Conservation (phyloP, 92 coral and sea anemone genomes). For the Porites cylindrica region DNA sequence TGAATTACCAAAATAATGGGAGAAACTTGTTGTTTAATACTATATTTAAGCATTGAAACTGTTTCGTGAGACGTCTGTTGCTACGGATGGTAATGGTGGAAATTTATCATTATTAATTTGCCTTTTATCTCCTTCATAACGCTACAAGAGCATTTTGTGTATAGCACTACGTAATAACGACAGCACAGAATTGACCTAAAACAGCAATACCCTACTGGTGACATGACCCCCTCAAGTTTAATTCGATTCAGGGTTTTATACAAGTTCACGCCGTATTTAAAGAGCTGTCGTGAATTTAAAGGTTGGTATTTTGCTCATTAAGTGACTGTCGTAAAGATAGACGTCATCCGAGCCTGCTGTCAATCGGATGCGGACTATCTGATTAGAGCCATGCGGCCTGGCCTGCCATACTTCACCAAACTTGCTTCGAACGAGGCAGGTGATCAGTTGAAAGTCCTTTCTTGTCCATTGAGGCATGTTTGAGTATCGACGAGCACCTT, state of each 20-base stretch:
- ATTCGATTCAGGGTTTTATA: not conserved
- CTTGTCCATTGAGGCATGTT: conserved; percentile 29
- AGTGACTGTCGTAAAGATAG: conserved; percentile 22
- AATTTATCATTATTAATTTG: no score
- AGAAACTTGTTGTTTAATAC: no score
- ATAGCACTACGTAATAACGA: no score
- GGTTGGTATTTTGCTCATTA: not conserved
- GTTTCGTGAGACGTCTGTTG: no score
- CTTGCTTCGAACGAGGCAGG: conserved; percentile 43
- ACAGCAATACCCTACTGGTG: no score
- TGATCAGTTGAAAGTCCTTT: conserved; percentile 32
- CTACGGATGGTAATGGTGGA: no score
- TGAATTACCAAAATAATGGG: no score
- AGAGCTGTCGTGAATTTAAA: not conserved
- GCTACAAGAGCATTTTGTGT: no score
- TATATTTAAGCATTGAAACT: no score
- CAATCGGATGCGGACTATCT: conserved; percentile 34
- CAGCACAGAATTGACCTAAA: no score
- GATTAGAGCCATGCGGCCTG: conserved; percentile 39
- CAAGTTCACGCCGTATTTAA: not conserved
- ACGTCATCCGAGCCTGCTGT: conserved; percentile 38
- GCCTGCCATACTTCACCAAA: conserved; percentile 52
- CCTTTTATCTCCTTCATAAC: no score
- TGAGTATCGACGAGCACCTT: not conserved
- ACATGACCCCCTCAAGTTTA: not conserved